Evolutionary conservation across 2,113 vertebrate genomes (phyloP).

Genomic region (Rostratula benghalensis): DNA sequence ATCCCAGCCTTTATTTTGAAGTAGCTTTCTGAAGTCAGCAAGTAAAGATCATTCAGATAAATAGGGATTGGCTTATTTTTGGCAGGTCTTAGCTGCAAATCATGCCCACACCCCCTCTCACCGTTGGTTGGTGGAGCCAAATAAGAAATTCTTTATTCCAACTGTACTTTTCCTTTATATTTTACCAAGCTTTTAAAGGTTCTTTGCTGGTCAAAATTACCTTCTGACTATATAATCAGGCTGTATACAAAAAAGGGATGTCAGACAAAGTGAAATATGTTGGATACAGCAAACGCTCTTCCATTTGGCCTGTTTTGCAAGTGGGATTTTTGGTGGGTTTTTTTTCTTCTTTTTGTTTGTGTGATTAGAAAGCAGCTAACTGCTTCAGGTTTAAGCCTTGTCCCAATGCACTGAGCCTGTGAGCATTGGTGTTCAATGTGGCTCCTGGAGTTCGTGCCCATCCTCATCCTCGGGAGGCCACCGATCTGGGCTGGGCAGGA

Average conservation of each 20-base stretch:
- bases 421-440: fast-evolving
- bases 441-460: neutral
- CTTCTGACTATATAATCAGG: neutral
- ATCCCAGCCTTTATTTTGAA: slow-evolving; percentile 54
- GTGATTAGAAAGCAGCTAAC: neutral
- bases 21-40: slow-evolving; percentile 37
- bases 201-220: neutral
- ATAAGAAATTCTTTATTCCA: neutral
- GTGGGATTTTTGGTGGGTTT: neutral
- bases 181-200: neutral
- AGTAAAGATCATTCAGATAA: slow-evolving; percentile 47
- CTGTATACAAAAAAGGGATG: neutral
- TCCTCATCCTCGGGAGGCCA: neutral
- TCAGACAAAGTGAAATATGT: neutral
- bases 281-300: neutral
- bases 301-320: neutral
- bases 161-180: neutral
- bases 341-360: neutral
- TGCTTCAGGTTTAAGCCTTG: neutral
- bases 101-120: neutral
- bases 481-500: neutral
- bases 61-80: slow-evolving; percentile 54
- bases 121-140: neutral
- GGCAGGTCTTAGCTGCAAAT: neutral
- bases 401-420: neutral